These are phyloP conservation scores for Siphonodentalium dalli DNA, from an alignment of 2,888 invertebrate species.

Conservation along the genomic window DNA sequence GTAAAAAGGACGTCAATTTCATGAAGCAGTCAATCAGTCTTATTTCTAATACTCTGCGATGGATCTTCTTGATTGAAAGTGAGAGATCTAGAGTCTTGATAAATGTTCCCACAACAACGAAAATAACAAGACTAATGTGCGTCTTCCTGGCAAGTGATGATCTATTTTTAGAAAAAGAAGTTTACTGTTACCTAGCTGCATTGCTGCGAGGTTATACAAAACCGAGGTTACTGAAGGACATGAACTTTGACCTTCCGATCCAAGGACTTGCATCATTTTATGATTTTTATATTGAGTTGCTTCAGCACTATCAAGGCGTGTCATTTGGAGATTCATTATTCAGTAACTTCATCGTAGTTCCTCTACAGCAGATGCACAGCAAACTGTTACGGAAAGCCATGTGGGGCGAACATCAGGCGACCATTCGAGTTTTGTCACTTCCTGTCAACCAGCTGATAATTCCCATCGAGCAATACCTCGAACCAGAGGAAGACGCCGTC, in stretches of 20 bases:
- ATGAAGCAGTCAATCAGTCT: too few relatives aligned
- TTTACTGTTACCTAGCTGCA: slow-evolving; percentile 70
- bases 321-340: slow-evolving; percentile 89
- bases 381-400: slow-evolving; percentile 81
- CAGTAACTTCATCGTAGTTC: slow-evolving; percentile 81
- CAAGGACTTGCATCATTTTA: slow-evolving; percentile 67
- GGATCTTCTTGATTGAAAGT: slow-evolving; percentile 53
- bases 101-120: slow-evolving; percentile 46
- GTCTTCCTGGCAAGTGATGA: slow-evolving; percentile 62
- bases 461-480: slow-evolving; percentile 75
- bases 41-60: slow-evolving; percentile 48
- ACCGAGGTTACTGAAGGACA: slow-evolving; percentile 48
- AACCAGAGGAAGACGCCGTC: slow-evolving; percentile 79
- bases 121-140: slow-evolving; percentile 57
- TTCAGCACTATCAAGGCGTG: slow-evolving; percentile 87
- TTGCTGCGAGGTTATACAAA: slow-evolving; percentile 60
- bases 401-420: slow-evolving; percentile 87
- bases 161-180: slow-evolving; percentile 72
- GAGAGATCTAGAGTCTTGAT: slow-evolving; percentile 39
- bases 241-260: slow-evolving; percentile 63
- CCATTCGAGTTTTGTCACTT: slow-evolving; percentile 76
- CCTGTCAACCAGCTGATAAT: slow-evolving; percentile 71
- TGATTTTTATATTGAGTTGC: slow-evolving; percentile 73
- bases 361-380: slow-evolving; percentile 81
- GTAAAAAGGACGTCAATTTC: too few relatives aligned